These are phyloP conservation scores for Chromobotia macracanthus DNA, from an alignment of 2,797 vertebrate genomes.

Conservation along the genomic window DNA sequence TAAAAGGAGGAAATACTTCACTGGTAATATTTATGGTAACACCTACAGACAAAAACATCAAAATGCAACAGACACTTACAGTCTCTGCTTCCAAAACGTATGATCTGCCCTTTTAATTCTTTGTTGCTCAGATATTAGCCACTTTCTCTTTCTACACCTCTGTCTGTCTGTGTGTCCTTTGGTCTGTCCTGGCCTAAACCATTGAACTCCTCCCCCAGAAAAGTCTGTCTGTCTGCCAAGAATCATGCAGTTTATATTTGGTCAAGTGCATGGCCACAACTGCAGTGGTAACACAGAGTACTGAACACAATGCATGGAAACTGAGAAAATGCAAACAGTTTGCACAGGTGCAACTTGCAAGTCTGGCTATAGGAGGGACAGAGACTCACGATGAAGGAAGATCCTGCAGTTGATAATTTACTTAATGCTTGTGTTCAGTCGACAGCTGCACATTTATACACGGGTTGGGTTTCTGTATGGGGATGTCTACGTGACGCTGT, in stretches of 20 bases:
- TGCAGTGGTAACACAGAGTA: slow-evolving; percentile 48
- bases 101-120: slow-evolving; percentile 5
- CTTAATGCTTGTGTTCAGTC: background rate
- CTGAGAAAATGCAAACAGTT: background rate
- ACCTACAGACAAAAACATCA: background rate
- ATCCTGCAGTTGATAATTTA: background rate
- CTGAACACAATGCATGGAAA: background rate
- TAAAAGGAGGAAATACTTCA: background rate
- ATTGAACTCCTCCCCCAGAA: slow-evolving; percentile 70
- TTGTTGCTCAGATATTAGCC: slow-evolving; percentile 26
- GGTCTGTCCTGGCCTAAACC: slow-evolving; percentile 71
- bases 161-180: slow-evolving; percentile 77
- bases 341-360: background rate
- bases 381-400: background rate
- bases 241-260: slow-evolving; percentile 79
- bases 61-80: slow-evolving; percentile 61
- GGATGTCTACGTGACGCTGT: slow-evolving; percentile 13
- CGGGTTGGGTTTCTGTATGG: slow-evolving; percentile 20
- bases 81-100: slow-evolving; percentile 24
- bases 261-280: slow-evolving; percentile 60
- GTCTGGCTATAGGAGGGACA: background rate
- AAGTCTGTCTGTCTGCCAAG: slow-evolving; percentile 69
- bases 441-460: background rate
- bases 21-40: background rate
- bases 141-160: slow-evolving; percentile 55